Conservation (phyloP, 2,113 vertebrate genomes). For the Seriola dumerili region DNA sequence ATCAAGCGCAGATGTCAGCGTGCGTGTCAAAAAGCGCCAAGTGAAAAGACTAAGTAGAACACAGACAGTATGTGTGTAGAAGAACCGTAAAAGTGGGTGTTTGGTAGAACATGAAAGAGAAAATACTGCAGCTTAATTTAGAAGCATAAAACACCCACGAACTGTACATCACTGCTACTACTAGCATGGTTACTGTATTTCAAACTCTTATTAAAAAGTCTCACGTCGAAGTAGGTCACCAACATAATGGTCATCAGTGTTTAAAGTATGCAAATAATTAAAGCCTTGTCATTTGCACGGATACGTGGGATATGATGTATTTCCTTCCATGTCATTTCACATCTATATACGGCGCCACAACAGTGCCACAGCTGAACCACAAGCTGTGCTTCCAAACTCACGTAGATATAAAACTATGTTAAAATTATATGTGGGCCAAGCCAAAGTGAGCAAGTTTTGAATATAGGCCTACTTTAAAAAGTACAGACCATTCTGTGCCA, state of each 20-base stretch:
- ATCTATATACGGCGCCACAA: not conserved
- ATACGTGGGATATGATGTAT: not conserved
- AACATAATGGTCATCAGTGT: constrained; percentile 31
- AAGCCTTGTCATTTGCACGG: constrained; percentile 15
- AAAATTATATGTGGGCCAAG: not conserved
- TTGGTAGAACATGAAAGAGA: constrained; percentile 51
- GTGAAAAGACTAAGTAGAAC: constrained; percentile 2
- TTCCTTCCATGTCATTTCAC: constrained; percentile 27
- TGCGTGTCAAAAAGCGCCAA: not conserved
- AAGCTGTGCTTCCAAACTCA: not conserved
- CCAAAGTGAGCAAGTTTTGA: not conserved
- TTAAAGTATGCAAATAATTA: constrained; percentile 50
- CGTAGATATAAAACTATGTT: not conserved
- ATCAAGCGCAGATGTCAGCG: constrained; percentile 45
- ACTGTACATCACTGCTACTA: constrained; percentile 29
- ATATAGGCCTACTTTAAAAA: not conserved
- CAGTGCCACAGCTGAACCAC: not conserved
- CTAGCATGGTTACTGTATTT: constrained; percentile 26
- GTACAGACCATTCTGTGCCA: not conserved
- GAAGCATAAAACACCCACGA: constrained; percentile 38
- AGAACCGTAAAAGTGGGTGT: constrained; percentile 25
- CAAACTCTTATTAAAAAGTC: constrained; percentile 40
- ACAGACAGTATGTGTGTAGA: not conserved
- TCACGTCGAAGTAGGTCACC: constrained; percentile 54
- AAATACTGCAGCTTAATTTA: constrained; percentile 39